Evolutionary conservation across 2,797 vertebrate species (phyloP), one percentile per base, ranked within the genome.

Genomic region (Notolepis coatsorum): DNA sequence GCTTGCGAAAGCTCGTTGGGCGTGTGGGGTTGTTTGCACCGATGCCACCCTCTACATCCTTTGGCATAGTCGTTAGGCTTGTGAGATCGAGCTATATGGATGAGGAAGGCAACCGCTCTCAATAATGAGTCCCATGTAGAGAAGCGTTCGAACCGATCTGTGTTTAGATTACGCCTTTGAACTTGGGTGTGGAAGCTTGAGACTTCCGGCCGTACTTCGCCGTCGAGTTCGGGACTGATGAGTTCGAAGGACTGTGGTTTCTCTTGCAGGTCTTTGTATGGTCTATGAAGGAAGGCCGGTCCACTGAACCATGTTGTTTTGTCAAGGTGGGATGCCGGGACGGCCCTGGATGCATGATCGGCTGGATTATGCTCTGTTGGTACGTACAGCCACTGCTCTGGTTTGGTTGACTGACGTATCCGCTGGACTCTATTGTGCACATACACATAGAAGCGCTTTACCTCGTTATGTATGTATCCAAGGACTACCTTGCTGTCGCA

Each of bases 381-480:
- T 1, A 68, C 60, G 23, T 49, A 59, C 1, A 30, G 3, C 54
- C 48, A 55, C 4, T 68, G 65, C 13, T 30, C 30, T 0, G 30
- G 49, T 8, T 46, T 50, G 1, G 61, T 49, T 10, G 61, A 56
- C 10, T 64, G 58, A 0, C 9, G 3, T 8, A 63, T 54, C 0
- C 21, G 35, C 1, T 67, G 63, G 1, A 67, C 38, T 25, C 58
- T 61, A 1, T 67, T 67, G 15, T 50, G 24, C 13, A 48, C 48
- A 7, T 39, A 60, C 2, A 48, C 45, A 25, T 49, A 38, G 23
- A 49, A 60, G 8, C 23, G 25, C 27, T 17, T 7, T 17, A 13
- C 7, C 15, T 45, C 28, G 9, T 59, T 47, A 4, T 25, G 5
- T 5, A 59, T 59, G 20, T 46, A 59, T 1, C 56, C 56, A 30